Evolutionary conservation across 1,140 invertebrate species (phyloP).

Genomic region (Drosophila serrata): DNA sequence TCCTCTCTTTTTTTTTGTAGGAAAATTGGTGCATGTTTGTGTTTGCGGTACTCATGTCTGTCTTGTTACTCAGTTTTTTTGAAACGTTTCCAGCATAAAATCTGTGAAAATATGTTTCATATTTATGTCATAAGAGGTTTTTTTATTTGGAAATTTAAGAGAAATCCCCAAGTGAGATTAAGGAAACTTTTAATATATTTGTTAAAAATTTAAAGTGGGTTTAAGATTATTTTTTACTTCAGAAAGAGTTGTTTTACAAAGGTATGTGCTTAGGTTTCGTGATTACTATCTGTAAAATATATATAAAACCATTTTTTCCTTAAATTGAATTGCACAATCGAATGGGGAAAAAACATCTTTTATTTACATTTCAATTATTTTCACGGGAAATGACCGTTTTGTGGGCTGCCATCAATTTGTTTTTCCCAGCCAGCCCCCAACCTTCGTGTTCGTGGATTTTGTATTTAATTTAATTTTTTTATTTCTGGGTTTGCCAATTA

Average conservation of each 20-base stretch:
- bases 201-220: too few relatives aligned
- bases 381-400: conserved; percentile 12
- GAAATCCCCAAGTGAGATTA: too few relatives aligned
- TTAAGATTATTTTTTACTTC: neutral
- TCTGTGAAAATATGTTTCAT: conserved; percentile 2
- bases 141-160: neutral
- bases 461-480: conserved; percentile 68
- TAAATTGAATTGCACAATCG: neutral
- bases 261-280: neutral
- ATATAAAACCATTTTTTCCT: neutral
- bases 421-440: neutral
- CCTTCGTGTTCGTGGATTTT: conserved; percentile 40
- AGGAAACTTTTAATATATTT: neutral
- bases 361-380: conserved; percentile 22
- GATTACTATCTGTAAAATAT: neutral
- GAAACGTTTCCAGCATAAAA: neutral
- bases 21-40: conserved; percentile 14
- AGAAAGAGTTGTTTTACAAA: neutral
- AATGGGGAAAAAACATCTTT: conserved; percentile 1
- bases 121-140: neutral
- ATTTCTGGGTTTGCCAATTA: conserved; percentile 69
- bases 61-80: neutral
- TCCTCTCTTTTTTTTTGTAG: neutral
- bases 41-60: conserved; percentile 8
- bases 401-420: conserved; percentile 1